Evolutionary conservation across 1,140 invertebrate species (phyloP).

Genomic region (Drosophila triauraria): DNA sequence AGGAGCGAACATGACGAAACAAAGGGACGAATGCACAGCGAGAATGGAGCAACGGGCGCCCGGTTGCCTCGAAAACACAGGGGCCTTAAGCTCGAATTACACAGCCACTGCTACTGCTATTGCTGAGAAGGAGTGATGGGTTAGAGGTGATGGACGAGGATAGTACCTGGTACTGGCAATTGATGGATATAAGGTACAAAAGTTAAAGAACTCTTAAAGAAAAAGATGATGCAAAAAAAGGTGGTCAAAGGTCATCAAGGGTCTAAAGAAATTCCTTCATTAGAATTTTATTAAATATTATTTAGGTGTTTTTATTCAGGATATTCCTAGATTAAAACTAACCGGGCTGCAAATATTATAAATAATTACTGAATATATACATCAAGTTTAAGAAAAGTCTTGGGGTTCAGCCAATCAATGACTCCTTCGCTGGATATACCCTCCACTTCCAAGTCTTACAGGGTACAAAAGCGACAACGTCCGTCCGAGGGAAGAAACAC

Average conservation of each 20-base stretch:
- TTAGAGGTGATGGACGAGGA: neutral
- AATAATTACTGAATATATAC: too few species aligned
- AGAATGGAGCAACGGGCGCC: slow-evolving; percentile 65
- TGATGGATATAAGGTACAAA: too few species aligned
- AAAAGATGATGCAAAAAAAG: neutral
- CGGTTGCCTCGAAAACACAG: slow-evolving; percentile 55
- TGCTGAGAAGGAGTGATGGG: neutral
- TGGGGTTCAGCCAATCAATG: neutral
- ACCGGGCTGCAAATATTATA: neutral
- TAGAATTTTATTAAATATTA: too few species aligned
- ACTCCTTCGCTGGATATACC: neutral
- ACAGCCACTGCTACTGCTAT: slow-evolving; percentile 32
- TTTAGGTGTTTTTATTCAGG: too few species aligned
- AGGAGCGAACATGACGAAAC: slow-evolving; percentile 77
- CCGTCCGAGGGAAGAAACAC: slow-evolving; percentile 53
- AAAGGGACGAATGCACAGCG: slow-evolving; percentile 73
- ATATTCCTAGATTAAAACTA: too few species aligned
- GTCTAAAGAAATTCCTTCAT: neutral
- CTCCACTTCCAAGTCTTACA: neutral
- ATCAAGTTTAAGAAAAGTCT: too few species aligned
- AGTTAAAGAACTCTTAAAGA: too few species aligned
- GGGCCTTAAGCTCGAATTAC: slow-evolving; percentile 74
- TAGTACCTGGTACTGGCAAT: neutral
- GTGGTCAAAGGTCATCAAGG: too few species aligned
- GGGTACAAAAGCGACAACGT: slow-evolving; percentile 54